Percentiles rank a stretch among this genome's conserved stretches.
Evolutionary conservation across 2,888 invertebrate species (phyloP).

Genomic region (Oligia strigilis): DNA sequence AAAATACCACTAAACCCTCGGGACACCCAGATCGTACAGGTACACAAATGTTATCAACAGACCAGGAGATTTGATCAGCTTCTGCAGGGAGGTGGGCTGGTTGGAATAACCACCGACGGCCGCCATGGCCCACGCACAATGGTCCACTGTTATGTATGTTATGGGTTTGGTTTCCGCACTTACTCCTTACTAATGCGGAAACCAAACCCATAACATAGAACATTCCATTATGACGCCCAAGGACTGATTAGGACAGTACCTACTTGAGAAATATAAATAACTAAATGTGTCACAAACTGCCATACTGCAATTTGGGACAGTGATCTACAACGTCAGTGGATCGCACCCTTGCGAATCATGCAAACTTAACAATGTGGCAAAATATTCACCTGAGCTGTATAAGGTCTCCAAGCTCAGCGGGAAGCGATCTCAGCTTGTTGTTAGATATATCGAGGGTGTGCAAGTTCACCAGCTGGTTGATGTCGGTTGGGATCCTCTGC

Average conservation of each 20-base stretch:
- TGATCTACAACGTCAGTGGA: neutral
- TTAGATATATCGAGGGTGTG: slow-evolving; percentile 97
- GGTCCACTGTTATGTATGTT: too few species aligned
- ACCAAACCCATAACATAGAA: too few species aligned
- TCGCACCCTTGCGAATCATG: neutral
- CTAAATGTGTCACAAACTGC: neutral
- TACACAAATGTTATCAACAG: too few species aligned
- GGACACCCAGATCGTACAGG: too few species aligned
- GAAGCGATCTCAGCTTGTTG: slow-evolving; percentile 98
- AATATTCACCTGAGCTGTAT: slow-evolving; percentile 95
- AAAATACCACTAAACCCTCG: too few species aligned
- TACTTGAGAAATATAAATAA: neutral
- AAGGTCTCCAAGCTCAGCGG: slow-evolving; percentile 98
- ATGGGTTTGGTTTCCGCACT: too few species aligned
- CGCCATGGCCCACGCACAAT: too few species aligned
- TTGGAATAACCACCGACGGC: too few species aligned
- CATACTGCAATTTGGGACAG: neutral
- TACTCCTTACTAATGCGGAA: too few species aligned
- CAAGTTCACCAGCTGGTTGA: slow-evolving; percentile 95
- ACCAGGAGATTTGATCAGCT: too few species aligned
- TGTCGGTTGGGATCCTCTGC: slow-evolving; percentile 97
- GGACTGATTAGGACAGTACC: neutral
- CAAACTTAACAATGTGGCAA: neutral
- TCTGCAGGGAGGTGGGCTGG: too few species aligned
- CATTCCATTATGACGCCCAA: neutral